Percentiles rank a stretch among this genome's conserved stretches.
Conservation (phyloP, 2,113 vertebrate species). For the Urocitellus parryii region DNA sequence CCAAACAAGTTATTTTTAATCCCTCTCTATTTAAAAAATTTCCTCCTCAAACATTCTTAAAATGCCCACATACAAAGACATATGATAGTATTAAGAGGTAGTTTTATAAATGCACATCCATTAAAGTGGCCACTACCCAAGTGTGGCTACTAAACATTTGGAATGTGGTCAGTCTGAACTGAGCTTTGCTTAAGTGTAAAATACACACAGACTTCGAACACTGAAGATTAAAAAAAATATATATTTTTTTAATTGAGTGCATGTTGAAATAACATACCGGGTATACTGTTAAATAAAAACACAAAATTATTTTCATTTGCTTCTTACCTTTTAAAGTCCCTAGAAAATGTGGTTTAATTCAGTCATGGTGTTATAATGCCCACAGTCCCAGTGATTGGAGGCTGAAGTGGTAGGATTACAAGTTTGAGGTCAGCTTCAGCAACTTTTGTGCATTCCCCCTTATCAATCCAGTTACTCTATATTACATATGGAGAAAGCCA, state of each 20-base stretch:
- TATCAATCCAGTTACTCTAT: neutral
- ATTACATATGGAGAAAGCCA: neutral
- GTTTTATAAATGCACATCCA: neutral
- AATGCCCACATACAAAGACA: neutral
- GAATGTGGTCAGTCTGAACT: neutral
- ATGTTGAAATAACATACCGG: neutral
- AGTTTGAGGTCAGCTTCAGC: no score
- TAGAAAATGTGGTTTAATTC: neutral
- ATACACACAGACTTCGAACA: neutral
- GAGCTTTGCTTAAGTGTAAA: neutral
- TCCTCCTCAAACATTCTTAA: neutral
- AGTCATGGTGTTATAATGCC: no score
- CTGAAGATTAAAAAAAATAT: neutral
- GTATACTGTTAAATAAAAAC: neutral
- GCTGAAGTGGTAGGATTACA: no score
- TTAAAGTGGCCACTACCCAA: neutral
- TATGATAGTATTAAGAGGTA: neutral
- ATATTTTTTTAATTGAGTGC: neutral
- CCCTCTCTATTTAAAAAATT: neutral
- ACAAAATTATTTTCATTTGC: neutral
- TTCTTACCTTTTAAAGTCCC: conserved; percentile 4
- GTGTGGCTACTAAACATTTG: neutral
- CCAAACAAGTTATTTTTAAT: neutral
- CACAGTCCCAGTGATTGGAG: no score
- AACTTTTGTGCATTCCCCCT: neutral